Percentiles rank a stretch among this genome's conserved stretches.
phyloP scores from a whole-genome alignment of 2,888 invertebrate genomes.

The Notodonta ziczac region DNA sequence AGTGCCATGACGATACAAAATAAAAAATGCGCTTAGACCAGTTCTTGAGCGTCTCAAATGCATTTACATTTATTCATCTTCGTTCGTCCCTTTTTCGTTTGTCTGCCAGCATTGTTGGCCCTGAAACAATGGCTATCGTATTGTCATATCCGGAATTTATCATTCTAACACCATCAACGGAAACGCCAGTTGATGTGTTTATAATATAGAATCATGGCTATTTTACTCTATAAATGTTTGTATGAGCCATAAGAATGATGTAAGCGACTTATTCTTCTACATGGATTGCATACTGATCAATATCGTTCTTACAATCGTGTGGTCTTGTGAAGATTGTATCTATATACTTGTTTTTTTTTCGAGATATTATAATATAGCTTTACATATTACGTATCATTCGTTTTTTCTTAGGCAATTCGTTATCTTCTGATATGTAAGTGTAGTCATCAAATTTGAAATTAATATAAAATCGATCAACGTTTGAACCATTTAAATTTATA shows the following conservation, averaged over 20 bases:
- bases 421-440: too few species aligned
- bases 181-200: slow-evolving; percentile 77
- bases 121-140: slow-evolving; percentile 76
- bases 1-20: slow-evolving; percentile 37
- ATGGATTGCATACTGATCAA: slow-evolving; percentile 30
- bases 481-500: neutral
- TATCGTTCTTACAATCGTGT: neutral
- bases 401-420: neutral
- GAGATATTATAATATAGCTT: neutral
- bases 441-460: neutral
- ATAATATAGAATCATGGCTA: slow-evolving; percentile 78
- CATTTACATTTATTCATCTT: slow-evolving; percentile 79
- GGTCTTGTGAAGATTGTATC: slow-evolving; percentile 1
- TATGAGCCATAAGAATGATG: slow-evolving; percentile 66
- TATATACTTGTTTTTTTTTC: neutral
- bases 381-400: neutral
- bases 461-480: neutral
- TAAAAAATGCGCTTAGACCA: slow-evolving; percentile 53
- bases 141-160: slow-evolving; percentile 81
- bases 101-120: slow-evolving; percentile 73
- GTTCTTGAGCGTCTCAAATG: slow-evolving; percentile 64
- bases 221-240: slow-evolving; percentile 72
- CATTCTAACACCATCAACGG: slow-evolving; percentile 82
- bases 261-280: slow-evolving; percentile 54
- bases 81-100: slow-evolving; percentile 69